These are phyloP conservation scores for Leptinotarsa defecta DNA, from an alignment of 1,140 invertebrate genomes.

Conservation along the genomic window DNA sequence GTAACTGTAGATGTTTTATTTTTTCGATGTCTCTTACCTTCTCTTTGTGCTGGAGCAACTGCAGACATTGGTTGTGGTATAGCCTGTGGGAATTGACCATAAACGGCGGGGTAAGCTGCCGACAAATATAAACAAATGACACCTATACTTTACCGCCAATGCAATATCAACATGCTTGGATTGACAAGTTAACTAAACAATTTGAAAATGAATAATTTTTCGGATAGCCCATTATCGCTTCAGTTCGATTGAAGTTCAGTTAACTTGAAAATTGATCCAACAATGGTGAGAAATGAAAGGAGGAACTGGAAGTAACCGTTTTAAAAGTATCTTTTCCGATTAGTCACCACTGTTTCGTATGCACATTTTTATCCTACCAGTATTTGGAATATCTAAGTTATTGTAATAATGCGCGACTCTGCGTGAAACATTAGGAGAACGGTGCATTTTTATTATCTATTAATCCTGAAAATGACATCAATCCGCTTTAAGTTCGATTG, in stretches of 20 bases:
- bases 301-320: no score
- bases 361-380: no score
- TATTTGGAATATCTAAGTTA: no score
- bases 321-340: no score
- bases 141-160: slow-evolving; percentile 55
- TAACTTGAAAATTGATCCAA: not conserved
- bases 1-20: not conserved
- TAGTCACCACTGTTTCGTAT: no score
- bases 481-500: no score
- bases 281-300: not conserved
- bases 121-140: slow-evolving; percentile 69
- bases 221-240: not conserved
- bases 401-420: no score
- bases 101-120: slow-evolving; percentile 92
- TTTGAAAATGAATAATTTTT: not conserved
- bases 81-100: slow-evolving; percentile 94
- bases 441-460: no score
- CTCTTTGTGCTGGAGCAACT: slow-evolving; percentile 88
- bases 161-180: slow-evolving; percentile 47
- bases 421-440: no score
- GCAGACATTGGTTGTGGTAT: slow-evolving; percentile 89
- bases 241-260: not conserved
- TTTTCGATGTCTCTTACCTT: slow-evolving; percentile 76
- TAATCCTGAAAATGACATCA: no score
- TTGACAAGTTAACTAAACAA: not conserved